Conservation (phyloP, 1,140 invertebrate species). For the Dendrolimus punctatus region DNA sequence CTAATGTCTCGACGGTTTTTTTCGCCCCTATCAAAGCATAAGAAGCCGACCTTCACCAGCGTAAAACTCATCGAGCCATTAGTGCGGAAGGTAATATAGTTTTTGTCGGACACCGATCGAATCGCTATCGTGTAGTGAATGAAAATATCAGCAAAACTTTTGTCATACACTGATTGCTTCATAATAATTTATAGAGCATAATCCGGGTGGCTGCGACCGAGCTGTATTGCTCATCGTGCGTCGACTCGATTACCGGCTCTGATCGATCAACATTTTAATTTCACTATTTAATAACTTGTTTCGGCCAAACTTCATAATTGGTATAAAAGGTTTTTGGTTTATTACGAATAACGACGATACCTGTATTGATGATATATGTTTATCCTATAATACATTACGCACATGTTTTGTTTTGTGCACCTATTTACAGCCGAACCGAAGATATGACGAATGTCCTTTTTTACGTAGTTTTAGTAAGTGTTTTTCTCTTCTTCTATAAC, state of each 20-base stretch:
- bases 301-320: slow-evolving; percentile 32
- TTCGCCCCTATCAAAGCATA: no score
- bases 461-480: no score
- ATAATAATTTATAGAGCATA: slow-evolving; percentile 68
- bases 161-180: slow-evolving; percentile 65
- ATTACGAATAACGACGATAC: slow-evolving; percentile 2
- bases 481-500: no score
- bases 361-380: background rate
- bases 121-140: slow-evolving; percentile 18
- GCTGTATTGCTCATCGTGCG: slow-evolving; percentile 54
- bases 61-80: background rate
- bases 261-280: slow-evolving; percentile 1
- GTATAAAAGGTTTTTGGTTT: slow-evolving; percentile 15
- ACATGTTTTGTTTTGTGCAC: no score
- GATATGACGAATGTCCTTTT: no score
- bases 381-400: no score
- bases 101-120: slow-evolving; percentile 11
- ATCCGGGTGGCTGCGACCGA: slow-evolving; percentile 54
- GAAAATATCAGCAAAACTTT: slow-evolving; percentile 38
- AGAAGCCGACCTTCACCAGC: no score
- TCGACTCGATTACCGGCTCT: slow-evolving; percentile 24
- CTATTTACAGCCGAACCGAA: no score
- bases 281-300: slow-evolving; percentile 18
- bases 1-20: no score
- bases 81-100: background rate